phyloP scores from a whole-genome alignment of 2,888 invertebrate genomes.

The Drosophila kambysellisi region DNA sequence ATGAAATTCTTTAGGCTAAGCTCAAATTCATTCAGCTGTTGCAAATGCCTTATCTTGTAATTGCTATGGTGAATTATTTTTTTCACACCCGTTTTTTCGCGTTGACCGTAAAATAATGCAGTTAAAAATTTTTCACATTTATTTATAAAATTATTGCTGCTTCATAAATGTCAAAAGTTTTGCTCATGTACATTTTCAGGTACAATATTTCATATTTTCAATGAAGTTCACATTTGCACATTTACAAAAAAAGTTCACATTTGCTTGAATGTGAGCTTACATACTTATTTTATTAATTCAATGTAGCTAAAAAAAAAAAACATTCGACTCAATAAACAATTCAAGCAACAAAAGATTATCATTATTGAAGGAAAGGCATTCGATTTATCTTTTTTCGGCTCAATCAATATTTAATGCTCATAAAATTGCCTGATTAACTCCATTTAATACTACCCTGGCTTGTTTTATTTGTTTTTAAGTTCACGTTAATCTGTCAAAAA shows the following conservation, averaged over 20 bases:
- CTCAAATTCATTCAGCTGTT: conserved; percentile 18
- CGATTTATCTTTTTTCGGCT: not conserved
- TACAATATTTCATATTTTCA: not conserved
- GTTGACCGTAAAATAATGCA: not conserved
- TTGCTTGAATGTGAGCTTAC: not conserved
- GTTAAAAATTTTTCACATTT: not conserved
- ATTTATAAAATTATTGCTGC: not conserved
- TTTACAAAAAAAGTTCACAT: not conserved
- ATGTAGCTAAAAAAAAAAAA: not conserved
- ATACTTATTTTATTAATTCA: not conserved
- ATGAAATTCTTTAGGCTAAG: conserved; percentile 9
- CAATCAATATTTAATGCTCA: not conserved
- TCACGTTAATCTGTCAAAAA: conserved; percentile 20
- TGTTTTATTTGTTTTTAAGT: not conserved
- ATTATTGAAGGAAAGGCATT: not conserved
- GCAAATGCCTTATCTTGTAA: conserved; percentile 11
- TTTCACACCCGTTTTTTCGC: conserved; percentile 23
- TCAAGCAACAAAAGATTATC: not conserved
- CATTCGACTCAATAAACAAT: not conserved
- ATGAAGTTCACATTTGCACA: not conserved
- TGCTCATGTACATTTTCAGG: not conserved
- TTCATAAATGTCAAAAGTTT: not conserved
- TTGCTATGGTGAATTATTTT: conserved; percentile 25
- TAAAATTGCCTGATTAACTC: not conserved
- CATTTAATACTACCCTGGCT: not conserved